Evolutionary conservation across 2,797 vertebrate genomes (phyloP), one percentile per base, ranked within the genome.

Genomic region (Ambastaia sidthimunki): DNA sequence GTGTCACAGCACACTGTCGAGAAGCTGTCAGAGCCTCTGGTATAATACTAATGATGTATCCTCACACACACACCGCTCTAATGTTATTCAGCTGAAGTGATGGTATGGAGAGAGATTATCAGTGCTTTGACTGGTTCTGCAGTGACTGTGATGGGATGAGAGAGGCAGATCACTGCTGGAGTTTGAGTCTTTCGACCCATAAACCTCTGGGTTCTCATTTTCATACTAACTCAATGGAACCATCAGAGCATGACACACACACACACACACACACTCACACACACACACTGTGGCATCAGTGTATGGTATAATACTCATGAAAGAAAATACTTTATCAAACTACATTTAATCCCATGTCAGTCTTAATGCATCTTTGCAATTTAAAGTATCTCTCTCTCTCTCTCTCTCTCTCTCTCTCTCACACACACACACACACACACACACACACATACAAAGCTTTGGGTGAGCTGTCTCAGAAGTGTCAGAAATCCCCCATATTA

Each of bases 401-500:
- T 31, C 23, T 21, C 37, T 54, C 28, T 54, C 9, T 28, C 59
- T 25, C 21, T 37, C 66, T 18, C 76, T n/a, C 76, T 70, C 76
- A 60, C 59, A 65, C 77, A 74, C 21, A 47, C 48, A 47, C 78
- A 80, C 44, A 76, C 65, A 70, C 72, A 70, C 25, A 70, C 66
- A 47, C 54, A 70, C 31, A 60, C 60, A 67, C 71, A 52, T 66
- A 60, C 55, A 71, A 63, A 60, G 15, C 55, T 59, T 34, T 67
- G 7, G 63, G 31, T 71, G 80, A 88, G 82, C 85, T 83, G 86
- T 89, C 89, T 88, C 88, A 84, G 74, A 85, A 86, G 79, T 78
- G 87, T 76, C 69, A 89, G 81, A 92, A 92, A 90, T 92, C 88
- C 92, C 92, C 91, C 76, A 73, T 81, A 80, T 85, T 85, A 90